Base-by-base conservation (phyloP, 2,888 invertebrate species). In the Torymus auratus region DNA sequence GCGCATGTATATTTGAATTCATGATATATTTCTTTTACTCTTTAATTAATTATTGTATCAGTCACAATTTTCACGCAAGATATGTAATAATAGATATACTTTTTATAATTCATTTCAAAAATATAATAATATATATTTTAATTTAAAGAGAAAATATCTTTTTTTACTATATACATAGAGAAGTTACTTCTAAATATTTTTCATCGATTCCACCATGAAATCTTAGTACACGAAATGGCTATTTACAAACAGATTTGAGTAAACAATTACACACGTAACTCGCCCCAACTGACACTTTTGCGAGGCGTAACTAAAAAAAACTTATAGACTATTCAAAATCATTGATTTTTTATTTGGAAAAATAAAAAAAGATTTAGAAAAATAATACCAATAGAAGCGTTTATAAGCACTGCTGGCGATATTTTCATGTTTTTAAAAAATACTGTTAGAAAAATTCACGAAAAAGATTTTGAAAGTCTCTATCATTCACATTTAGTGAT, bases 241-340 rank as follows among this genome's bases (percentile, higher is more conserved):
- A 58, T 69, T 58, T 72, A 79, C 50, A 74, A 61, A 65, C n/a
- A 17, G n/a, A 78, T 72, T 72, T 73, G 71, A 83, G 75, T 73
- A 82, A 65, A 55, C 12, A 62, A 69, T 60, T 68, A 28, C 50
- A 13, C 15, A 69, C 84, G 85, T 85, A 84, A 85, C 87, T 86
- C 85, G 85, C 84, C 87, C 86, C 87, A 87, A 88, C 86, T 88
- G 87, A 87, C 88, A 87, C 88, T 83, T 83, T 78, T 64, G 4
- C 41, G 17, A 65, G 60, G 55, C 17, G 23, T n/a, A 61, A 75
- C 12, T 55, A 15, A 41, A 56, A n/a, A 52, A 58, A 41, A 11
- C 7, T 55, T 56, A 41, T 14, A 64, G 7, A 10, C 14, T 15
- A 20, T 76, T 55, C 17, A 60, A 67, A 52, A 23, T 52, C 41